Percentiles rank a stretch among this genome's conserved stretches.
Conservation (phyloP, 2,888 invertebrate genomes). For the Drosophila quinaria region DNA sequence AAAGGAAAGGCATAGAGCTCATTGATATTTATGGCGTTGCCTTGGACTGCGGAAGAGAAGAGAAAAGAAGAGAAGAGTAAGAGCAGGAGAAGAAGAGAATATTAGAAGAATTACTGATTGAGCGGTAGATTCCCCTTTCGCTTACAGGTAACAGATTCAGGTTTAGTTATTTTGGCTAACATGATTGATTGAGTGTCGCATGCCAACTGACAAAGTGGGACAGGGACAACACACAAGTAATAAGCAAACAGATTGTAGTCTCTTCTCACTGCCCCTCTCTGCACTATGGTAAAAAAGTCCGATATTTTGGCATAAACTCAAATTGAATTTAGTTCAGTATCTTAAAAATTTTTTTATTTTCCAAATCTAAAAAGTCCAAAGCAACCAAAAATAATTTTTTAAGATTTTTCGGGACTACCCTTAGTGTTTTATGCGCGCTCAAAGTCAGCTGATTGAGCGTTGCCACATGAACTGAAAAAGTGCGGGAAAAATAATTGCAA, state of each 20-base stretch:
- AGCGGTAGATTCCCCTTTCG: constrained; percentile 35
- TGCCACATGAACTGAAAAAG: too few relatives aligned
- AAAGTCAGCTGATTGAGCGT: too few relatives aligned
- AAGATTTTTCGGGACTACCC: too few relatives aligned
- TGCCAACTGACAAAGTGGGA: constrained; percentile 36
- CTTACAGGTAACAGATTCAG: not conserved
- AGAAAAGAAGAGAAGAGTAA: too few relatives aligned
- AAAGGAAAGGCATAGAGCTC: constrained; percentile 32
- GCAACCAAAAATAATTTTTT: too few relatives aligned
- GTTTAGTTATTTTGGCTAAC: constrained; percentile 20
- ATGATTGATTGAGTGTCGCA: constrained; percentile 47
- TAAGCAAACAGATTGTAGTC: constrained; percentile 18
- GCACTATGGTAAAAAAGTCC: too few relatives aligned
- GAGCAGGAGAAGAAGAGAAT: not conserved
- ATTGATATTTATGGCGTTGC: constrained; percentile 77
- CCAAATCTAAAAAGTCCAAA: too few relatives aligned
- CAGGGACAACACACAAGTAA: constrained; percentile 17
- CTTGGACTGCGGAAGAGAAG: constrained; percentile 7
- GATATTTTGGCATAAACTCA: too few relatives aligned
- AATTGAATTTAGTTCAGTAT: too few relatives aligned
- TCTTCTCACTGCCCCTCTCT: not conserved
- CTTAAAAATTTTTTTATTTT: too few relatives aligned
- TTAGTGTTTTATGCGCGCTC: too few relatives aligned
- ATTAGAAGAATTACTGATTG: constrained; percentile 35
- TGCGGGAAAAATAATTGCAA: too few relatives aligned